phyloP scores from a whole-genome alignment of 2,888 invertebrate genomes.

The Venustoraphidia nigricollis region DNA sequence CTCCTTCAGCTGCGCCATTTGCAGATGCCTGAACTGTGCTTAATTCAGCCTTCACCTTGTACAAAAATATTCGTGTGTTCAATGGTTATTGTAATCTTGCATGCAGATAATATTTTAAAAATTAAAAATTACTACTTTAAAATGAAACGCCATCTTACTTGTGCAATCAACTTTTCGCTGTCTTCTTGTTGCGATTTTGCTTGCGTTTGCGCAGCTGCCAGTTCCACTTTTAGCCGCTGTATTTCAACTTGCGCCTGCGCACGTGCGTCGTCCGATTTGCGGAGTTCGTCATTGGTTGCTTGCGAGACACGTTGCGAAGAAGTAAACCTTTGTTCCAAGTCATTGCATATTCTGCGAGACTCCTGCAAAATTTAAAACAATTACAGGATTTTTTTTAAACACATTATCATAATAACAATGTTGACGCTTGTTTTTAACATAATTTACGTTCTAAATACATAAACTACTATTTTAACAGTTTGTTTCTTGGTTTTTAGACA shows the following conservation, averaged over 20 bases:
- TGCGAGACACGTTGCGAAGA: conserved; percentile 31
- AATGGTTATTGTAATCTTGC: conserved; percentile 20
- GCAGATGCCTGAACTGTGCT: conserved; percentile 16
- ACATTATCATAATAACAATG: too few species aligned
- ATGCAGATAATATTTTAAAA: not conserved
- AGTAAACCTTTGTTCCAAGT: conserved; percentile 35
- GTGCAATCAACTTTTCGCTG: conserved; percentile 31
- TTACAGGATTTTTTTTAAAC: too few species aligned
- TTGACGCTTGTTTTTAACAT: too few species aligned
- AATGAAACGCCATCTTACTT: conserved; percentile 19
- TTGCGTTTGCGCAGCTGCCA: conserved; percentile 15
- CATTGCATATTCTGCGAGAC: conserved; percentile 31
- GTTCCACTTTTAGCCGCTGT: conserved; percentile 25
- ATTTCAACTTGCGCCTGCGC: conserved; percentile 34
- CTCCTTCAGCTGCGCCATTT: conserved; percentile 22
- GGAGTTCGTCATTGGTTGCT: conserved; percentile 29
- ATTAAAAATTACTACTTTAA: conserved; percentile 1
- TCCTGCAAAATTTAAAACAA: conserved; percentile 28
- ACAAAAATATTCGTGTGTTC: conserved; percentile 14
- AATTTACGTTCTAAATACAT: too few species aligned
- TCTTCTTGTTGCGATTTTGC: conserved; percentile 35
- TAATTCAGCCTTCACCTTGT: conserved; percentile 18
- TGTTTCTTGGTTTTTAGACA: too few species aligned
- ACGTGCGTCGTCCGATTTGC: conserved; percentile 23
- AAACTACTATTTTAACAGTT: too few species aligned